Conservation (phyloP, 2,797 vertebrate species). For the Micromesistius poutassou region DNA sequence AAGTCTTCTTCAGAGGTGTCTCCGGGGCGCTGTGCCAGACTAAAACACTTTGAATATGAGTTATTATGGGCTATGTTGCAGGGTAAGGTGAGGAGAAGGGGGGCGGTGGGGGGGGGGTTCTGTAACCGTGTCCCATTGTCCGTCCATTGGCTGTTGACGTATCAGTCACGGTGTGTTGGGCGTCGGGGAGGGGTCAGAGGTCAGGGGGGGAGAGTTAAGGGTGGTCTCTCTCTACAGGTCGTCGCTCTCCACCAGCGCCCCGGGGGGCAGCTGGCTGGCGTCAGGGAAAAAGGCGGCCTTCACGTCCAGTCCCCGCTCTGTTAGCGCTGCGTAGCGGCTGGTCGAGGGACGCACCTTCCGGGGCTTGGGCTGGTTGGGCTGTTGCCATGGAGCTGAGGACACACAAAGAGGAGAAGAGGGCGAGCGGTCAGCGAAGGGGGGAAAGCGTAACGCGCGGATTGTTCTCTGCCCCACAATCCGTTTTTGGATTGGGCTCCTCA, state of each 20-base stretch:
- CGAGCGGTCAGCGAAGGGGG: not conserved
- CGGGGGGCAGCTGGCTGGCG: slow-evolving; percentile 82
- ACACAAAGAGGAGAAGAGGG: slow-evolving; percentile 5
- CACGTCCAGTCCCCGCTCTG: slow-evolving; percentile 95
- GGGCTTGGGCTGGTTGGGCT: slow-evolving; percentile 86
- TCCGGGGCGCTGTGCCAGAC: not conserved
- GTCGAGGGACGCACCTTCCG: slow-evolving; percentile 94
- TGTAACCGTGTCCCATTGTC: slow-evolving; percentile 1
- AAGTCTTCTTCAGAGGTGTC: not conserved
- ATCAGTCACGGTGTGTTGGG: slow-evolving; percentile 1
- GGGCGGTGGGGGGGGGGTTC: slow-evolving; percentile 33
- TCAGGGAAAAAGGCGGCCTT: slow-evolving; percentile 97
- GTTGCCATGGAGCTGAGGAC: slow-evolving; percentile 91
- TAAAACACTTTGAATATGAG: not conserved
- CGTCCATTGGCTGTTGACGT: not conserved
- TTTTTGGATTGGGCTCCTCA: not conserved
- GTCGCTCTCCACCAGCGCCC: slow-evolving; percentile 91
- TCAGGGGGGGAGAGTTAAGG: slow-evolving; percentile 22
- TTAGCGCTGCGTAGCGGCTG: slow-evolving; percentile 95
- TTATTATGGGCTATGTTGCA: slow-evolving; percentile 1
- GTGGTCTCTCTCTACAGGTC: slow-evolving; percentile 79
- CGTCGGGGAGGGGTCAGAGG: slow-evolving; percentile 20
- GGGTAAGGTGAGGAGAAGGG: slow-evolving; percentile 31
- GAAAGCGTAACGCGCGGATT: not conserved
- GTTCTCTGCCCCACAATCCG: not conserved